These are phyloP conservation scores for Prochilodus magdalenae DNA, from an alignment of 2,113 vertebrate genomes.

Conservation along the genomic window DNA sequence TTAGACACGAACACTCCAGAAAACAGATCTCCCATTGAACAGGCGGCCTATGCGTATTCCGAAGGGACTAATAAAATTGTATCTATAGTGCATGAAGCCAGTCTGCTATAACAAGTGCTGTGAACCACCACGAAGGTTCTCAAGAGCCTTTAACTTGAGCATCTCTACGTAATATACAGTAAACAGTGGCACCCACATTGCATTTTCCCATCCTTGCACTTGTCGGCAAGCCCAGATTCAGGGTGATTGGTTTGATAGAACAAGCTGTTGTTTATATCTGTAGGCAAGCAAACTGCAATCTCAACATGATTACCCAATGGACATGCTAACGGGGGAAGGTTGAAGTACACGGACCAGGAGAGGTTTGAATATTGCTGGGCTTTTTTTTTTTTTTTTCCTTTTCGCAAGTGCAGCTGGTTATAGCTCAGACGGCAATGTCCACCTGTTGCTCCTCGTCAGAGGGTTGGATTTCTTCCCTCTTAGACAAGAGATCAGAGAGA, in stretches of 20 bases:
- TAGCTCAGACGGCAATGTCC: slow-evolving; percentile 49
- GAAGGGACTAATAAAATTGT: not conserved
- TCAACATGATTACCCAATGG: slow-evolving; percentile 37
- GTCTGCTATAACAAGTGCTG: not conserved
- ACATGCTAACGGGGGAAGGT: slow-evolving; percentile 35
- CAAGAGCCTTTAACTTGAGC: not conserved
- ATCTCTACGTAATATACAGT: not conserved
- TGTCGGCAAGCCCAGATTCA: not conserved
- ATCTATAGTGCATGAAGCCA: not conserved
- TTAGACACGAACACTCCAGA: not conserved
- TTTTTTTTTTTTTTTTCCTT: slow-evolving; percentile 29
- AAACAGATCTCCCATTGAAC: not conserved
- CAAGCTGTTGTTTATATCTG: not conserved
- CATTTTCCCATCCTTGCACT: not conserved
- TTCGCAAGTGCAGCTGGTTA: slow-evolving; percentile 55
- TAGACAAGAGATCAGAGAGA: slow-evolving; percentile 27
- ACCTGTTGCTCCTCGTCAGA: slow-evolving; percentile 58
- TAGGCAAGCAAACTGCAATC: slow-evolving; percentile 27
- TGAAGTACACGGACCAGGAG: slow-evolving; percentile 10
- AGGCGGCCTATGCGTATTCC: not conserved
- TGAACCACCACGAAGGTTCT: no score
- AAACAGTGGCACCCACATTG: not conserved
- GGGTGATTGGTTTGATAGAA: not conserved
- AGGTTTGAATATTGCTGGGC: slow-evolving; percentile 11
- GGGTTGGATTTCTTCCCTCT: slow-evolving; percentile 51